phyloP scores from a whole-genome alignment of 2,113 vertebrate species.

The Petrocephalus microphthalmus region DNA sequence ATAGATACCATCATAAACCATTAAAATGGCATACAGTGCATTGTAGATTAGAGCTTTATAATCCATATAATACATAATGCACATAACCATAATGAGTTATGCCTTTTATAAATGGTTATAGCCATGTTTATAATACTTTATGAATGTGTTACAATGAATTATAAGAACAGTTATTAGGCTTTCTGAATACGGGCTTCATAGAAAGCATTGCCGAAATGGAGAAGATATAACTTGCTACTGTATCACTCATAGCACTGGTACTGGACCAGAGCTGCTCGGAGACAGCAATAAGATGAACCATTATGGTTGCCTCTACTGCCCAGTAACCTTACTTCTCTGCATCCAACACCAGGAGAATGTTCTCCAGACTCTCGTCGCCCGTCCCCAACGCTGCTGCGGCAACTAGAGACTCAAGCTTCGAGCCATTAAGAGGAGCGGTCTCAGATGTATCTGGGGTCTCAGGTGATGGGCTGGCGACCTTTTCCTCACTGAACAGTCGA shows the following conservation, averaged over 20 bases:
- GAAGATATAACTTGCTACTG: not conserved
- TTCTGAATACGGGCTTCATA: too few species aligned
- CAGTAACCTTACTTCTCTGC: conserved; percentile 78
- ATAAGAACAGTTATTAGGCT: too few species aligned
- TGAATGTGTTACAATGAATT: too few species aligned
- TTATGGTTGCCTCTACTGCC: not conserved
- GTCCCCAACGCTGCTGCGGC: conserved; percentile 54
- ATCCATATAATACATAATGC: too few species aligned
- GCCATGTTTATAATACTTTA: too few species aligned
- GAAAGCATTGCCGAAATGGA: not conserved
- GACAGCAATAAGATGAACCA: not conserved
- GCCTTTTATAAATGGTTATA: too few species aligned
- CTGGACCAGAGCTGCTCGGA: not conserved
- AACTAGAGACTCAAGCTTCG: conserved; percentile 53
- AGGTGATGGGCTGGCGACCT: conserved; percentile 41
- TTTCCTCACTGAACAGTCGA: conserved; percentile 55
- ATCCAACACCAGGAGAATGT: conserved; percentile 80
- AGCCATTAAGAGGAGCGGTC: conserved; percentile 51
- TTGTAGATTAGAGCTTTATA: too few species aligned
- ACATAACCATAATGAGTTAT: too few species aligned
- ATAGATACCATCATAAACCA: too few species aligned
- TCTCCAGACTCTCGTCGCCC: conserved; percentile 86
- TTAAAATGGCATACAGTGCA: too few species aligned
- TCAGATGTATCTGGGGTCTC: conserved; percentile 56
- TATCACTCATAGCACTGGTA: not conserved